Evolutionary conservation across 1,140 invertebrate species (phyloP), one percentile per base, ranked within the genome.

Genomic region (Drosophila ercepeae): DNA sequence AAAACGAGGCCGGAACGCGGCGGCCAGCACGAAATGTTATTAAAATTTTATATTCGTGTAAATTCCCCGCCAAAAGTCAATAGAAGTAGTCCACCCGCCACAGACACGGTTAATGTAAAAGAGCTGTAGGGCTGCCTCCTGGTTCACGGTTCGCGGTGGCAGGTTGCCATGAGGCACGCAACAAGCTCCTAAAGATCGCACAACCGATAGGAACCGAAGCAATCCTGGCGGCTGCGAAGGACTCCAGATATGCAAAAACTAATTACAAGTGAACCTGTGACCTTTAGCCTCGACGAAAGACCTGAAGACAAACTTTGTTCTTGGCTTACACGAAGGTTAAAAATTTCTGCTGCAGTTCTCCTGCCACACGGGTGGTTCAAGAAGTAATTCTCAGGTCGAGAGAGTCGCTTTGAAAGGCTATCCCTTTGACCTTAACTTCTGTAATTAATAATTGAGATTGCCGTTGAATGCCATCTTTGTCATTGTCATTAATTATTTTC

Each of bases 41-140:
- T 71, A 78, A 73, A 75, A 65, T 61, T 75, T 75, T 75, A 83
- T 78, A 78, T 78, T 78, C 59, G 78, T 83, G 79, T 65, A 75
- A 75, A 83, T 78, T 68, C 45, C 36, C 23, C 13, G 53, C 51
- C 52, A 29, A 29, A n/a, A 72, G 57, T 73, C 44, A 73, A 73
- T 53, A 49, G 49, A 4, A 4, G 36, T 18, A n/a, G n/a, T n/a
- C n/a, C n/a, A n/a, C n/a, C 34, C 27, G 14, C 21, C n/a, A 21
- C 16, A 51, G 64, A 52, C 60, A 36, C 23, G 48, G 69, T 54
- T 73, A 73, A 74, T 78, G 45, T 42, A 54, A 59, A 78, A 78
- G 70, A 57, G 53, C 64, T 65, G 64, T 51, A 39, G 13, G 13
- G 19, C n/a, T 41, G 8, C 21, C 60, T 61, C 51, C 46, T 57